Base-by-base conservation (phyloP, 2,888 invertebrate species). In the Metopia argyrocephala region DNA sequence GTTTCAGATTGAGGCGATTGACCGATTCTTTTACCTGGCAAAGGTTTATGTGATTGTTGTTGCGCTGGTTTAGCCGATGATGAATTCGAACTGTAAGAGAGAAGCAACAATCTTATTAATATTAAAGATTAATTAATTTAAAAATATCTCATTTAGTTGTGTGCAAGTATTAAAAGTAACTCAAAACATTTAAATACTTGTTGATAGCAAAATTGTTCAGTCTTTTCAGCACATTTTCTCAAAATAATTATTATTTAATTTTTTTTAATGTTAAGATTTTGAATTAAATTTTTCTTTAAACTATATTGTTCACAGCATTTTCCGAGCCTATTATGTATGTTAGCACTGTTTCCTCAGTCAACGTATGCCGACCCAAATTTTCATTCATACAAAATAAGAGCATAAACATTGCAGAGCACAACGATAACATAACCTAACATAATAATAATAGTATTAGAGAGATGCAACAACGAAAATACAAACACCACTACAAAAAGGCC, bases 361-460 rank as follows among this genome's bases (percentile, higher is more conserved):
- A 81, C 81, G 81, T 78, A 81, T n/a, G n/a, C n/a, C n/a, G 81
- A 81, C 78, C 81, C 65, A 74, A 81, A 78, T 81, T 48, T 71
- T 79, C 50, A 74, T 78, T 74, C 31, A 65, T 61, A 70, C 78
- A 78, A 78, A 74, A 81, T 71, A 71, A 54, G 25, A 23, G 12
- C n/a, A n/a, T n/a, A n/a, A n/a, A n/a, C n/a, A n/a, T n/a, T 18
- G 28, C 69, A 69, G 38, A 76, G 52, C 57, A 52, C 28, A 38
- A 69, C 27, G 38, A 66, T 45, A 78, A 81, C 81, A 81, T 81
- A 81, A 81, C 81, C 81, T 81, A 81, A 81, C 81, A 78, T 81
- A 81, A 64, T 80, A 64, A 50, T 74, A 65, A 27, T 28, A 46
- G 52, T 65, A 61, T 70, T 61, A 65, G 38, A 38, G 38, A 38